These are phyloP conservation scores for Cavia aperea DNA, from an alignment of 2,113 vertebrate species.

Conservation along the genomic window DNA sequence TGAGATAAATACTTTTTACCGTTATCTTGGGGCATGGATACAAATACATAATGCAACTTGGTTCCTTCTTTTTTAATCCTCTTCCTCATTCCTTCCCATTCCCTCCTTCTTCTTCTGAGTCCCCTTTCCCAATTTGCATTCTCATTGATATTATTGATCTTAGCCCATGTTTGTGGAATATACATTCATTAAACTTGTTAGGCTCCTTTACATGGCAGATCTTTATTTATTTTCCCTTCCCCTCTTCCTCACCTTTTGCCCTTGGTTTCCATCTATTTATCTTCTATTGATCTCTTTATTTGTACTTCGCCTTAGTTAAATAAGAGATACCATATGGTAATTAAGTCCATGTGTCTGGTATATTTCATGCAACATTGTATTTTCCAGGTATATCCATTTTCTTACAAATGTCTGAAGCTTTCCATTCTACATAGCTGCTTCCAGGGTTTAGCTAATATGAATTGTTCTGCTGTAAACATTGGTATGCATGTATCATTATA, in stretches of 20 bases:
- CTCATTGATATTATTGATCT: not conserved
- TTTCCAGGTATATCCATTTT: not conserved
- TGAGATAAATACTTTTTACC: not conserved
- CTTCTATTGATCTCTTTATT: not conserved
- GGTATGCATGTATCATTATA: not conserved
- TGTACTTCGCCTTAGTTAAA: not conserved
- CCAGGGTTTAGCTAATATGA: not conserved
- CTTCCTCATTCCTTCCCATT: not conserved
- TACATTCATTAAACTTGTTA: not conserved
- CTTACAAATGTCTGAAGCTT: not conserved
- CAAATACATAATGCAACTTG: not conserved
- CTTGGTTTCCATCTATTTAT: not conserved
- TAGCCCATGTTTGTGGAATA: not conserved
- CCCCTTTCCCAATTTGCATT: not conserved
- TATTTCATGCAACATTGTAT: not conserved
- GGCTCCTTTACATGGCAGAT: not conserved
- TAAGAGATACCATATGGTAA: not conserved
- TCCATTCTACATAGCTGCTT: not conserved
- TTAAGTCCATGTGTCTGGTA: not conserved
- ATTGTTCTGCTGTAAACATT: not conserved
- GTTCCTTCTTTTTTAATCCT: not conserved
- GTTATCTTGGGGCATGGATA: not conserved
- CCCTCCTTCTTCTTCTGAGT: not conserved
- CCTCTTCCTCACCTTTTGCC: not conserved
- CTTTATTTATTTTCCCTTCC: not conserved